These are phyloP conservation scores for Polydrusus pterygomalis DNA, from an alignment of 2,888 invertebrate genomes.

Conservation along the genomic window DNA sequence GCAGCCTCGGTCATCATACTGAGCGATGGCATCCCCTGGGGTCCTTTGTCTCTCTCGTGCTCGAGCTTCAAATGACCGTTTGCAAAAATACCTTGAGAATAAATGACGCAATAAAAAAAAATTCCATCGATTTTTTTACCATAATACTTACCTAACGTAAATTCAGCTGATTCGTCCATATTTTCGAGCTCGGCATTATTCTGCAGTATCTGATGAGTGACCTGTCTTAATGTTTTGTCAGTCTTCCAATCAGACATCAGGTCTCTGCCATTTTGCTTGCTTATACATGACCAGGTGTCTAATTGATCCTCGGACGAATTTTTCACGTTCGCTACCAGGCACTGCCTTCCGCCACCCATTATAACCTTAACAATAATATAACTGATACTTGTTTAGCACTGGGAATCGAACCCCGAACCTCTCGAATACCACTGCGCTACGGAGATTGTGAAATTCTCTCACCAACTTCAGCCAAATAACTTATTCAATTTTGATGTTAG, in stretches of 20 bases:
- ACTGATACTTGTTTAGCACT: too few species aligned
- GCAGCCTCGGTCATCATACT: constrained; percentile 87
- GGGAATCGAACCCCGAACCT: too few species aligned
- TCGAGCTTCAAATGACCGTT: constrained; percentile 87
- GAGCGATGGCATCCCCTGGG: constrained; percentile 84
- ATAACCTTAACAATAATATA: constrained; percentile 78
- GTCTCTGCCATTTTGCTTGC: constrained; percentile 86
- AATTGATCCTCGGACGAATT: constrained; percentile 73
- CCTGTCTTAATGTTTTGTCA: constrained; percentile 71
- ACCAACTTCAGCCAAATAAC: too few species aligned
- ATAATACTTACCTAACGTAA: constrained; percentile 79
- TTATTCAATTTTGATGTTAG: too few species aligned
- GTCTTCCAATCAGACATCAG: constrained; percentile 82
- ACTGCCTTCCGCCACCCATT: constrained; percentile 89
- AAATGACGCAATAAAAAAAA: too few species aligned
- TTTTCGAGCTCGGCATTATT: constrained; percentile 80
- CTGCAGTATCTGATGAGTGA: constrained; percentile 77
- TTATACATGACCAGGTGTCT: constrained; percentile 74
- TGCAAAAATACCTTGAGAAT: constrained; percentile 81
- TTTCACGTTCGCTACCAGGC: constrained; percentile 76
- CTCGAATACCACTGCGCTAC: too few species aligned
- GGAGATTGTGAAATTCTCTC: too few species aligned
- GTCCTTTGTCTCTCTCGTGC: constrained; percentile 78
- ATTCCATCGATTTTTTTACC: not conserved
- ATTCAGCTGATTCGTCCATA: constrained; percentile 80